phyloP scores from a whole-genome alignment of 2,888 invertebrate species.

The Flabesymbios commensalis region DNA sequence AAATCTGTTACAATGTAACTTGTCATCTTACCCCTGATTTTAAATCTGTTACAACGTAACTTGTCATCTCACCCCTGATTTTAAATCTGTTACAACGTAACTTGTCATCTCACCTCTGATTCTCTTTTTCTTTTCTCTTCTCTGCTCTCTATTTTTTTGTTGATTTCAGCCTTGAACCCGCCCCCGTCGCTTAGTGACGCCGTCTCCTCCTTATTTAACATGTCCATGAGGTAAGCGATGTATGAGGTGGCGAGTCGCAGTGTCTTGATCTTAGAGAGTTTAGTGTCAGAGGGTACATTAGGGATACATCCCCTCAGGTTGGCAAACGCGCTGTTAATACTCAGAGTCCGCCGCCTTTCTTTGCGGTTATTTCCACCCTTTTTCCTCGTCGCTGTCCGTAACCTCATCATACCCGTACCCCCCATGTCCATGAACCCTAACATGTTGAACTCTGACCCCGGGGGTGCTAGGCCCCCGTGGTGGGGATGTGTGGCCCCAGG shows the following conservation, averaged over 20 bases:
- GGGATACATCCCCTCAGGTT: constrained; percentile 92
- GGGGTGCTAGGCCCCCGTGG: neutral
- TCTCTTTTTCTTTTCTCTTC: constrained; percentile 39
- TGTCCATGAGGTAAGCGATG: constrained; percentile 82
- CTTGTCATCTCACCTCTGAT: constrained; percentile 30
- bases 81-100: too few relatives aligned
- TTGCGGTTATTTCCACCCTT: constrained; percentile 68
- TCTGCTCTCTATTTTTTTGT: constrained; percentile 53
- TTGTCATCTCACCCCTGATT: too few relatives aligned
- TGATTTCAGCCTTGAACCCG: constrained; percentile 87
- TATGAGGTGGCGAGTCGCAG: constrained; percentile 77
- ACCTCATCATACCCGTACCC: neutral
- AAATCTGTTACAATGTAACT: too few relatives aligned
- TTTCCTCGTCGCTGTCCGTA: neutral
- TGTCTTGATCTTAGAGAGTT: constrained; percentile 92
- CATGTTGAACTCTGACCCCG: neutral
- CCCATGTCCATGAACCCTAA: neutral
- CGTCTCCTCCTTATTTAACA: constrained; percentile 82
- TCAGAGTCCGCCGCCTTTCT: constrained; percentile 86
- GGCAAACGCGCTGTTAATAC: constrained; percentile 93
- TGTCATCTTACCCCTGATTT: too few relatives aligned
- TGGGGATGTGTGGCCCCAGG: neutral
- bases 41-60: too few relatives aligned
- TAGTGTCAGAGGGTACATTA: constrained; percentile 93
- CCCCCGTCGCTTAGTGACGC: constrained; percentile 66